phyloP scores from a whole-genome alignment of 1,140 invertebrate genomes.

The Drosophila takahashii region DNA sequence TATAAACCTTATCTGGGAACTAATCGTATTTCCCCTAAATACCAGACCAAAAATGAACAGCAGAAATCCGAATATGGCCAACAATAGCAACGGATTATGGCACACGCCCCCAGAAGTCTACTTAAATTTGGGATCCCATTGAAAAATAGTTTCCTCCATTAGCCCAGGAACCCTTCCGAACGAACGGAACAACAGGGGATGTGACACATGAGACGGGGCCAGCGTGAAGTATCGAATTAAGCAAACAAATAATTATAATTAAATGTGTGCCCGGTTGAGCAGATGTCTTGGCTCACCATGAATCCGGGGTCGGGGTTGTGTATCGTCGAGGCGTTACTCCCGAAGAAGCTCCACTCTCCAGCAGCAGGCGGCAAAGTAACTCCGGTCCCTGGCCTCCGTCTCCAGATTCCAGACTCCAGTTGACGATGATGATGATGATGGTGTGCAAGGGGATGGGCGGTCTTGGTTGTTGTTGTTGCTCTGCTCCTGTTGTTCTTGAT shows the following conservation, averaged over 20 bases:
- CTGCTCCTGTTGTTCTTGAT: constrained; percentile 29
- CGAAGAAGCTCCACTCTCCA: constrained; percentile 44
- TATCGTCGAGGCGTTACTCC: constrained; percentile 59
- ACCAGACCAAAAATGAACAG: constrained; percentile 14
- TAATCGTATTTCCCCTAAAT: constrained; percentile 19
- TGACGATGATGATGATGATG: constrained; percentile 35
- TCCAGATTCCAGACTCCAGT: constrained; percentile 30
- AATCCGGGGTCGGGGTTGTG: constrained; percentile 66
- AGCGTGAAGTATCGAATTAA: constrained; percentile 53
- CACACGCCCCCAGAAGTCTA: constrained; percentile 21
- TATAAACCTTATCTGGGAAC: constrained; percentile 13
- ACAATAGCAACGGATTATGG: constrained; percentile 23
- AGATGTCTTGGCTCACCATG: constrained; percentile 76
- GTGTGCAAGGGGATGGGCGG: constrained; percentile 28
- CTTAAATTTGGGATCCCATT: constrained; percentile 17
- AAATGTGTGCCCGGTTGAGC: constrained; percentile 68
- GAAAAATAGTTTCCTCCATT: constrained; percentile 49
- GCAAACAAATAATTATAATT: constrained; percentile 82
- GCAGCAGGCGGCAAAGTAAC: constrained; percentile 42
- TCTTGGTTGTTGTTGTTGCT: constrained; percentile 21
- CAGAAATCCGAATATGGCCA: constrained; percentile 12
- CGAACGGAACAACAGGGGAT: constrained; percentile 17
- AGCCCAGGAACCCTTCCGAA: constrained; percentile 14
- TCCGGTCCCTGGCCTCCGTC: constrained; percentile 32
- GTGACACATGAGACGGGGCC: constrained; percentile 35